Percentiles rank a stretch among this genome's conserved stretches.
These are phyloP conservation scores for Cheilosia impressa DNA, from an alignment of 2,888 invertebrate species.

Conservation along the genomic window DNA sequence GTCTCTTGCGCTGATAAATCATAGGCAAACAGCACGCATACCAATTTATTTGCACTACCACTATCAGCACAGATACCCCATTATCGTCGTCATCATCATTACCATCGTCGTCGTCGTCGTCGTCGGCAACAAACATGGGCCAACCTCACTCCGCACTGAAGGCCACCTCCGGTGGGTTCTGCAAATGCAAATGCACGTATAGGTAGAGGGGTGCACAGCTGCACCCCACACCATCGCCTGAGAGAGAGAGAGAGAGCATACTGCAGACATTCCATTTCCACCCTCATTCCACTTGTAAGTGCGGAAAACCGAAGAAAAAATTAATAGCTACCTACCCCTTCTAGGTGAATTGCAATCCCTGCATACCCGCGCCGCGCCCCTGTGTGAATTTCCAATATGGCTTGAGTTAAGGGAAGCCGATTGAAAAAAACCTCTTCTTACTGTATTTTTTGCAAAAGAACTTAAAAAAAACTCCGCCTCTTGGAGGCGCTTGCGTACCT, in stretches of 20 bases:
- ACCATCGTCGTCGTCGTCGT: neutral
- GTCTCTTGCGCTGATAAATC: constrained; percentile 78
- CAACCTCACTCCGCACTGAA: constrained; percentile 69
- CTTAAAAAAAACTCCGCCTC: constrained; percentile 73
- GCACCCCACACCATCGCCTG: constrained; percentile 32
- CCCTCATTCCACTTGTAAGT: constrained; percentile 74
- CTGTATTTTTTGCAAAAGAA: constrained; percentile 61
- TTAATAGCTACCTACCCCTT: constrained; percentile 32
- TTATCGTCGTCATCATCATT: constrained; percentile 49
- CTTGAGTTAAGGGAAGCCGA: constrained; percentile 51
- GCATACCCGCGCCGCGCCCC: neutral
- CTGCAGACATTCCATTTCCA: constrained; percentile 73
- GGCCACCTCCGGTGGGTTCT: constrained; percentile 70
- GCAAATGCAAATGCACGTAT: constrained; percentile 67
- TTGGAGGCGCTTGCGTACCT: constrained; percentile 73
- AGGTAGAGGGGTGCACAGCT: constrained; percentile 46
- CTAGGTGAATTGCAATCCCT: constrained; percentile 1
- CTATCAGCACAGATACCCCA: constrained; percentile 36
- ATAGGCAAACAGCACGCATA: constrained; percentile 47
- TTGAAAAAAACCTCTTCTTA: constrained; percentile 39
- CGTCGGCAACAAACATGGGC: constrained; percentile 27
- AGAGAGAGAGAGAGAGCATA: constrained; percentile 42
- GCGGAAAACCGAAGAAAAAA: constrained; percentile 31
- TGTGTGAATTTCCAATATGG: constrained; percentile 57
- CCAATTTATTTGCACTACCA: constrained; percentile 23